These are phyloP conservation scores for Molossus alvarezi DNA, from an alignment of 2,797 vertebrate species.

Conservation along the genomic window DNA sequence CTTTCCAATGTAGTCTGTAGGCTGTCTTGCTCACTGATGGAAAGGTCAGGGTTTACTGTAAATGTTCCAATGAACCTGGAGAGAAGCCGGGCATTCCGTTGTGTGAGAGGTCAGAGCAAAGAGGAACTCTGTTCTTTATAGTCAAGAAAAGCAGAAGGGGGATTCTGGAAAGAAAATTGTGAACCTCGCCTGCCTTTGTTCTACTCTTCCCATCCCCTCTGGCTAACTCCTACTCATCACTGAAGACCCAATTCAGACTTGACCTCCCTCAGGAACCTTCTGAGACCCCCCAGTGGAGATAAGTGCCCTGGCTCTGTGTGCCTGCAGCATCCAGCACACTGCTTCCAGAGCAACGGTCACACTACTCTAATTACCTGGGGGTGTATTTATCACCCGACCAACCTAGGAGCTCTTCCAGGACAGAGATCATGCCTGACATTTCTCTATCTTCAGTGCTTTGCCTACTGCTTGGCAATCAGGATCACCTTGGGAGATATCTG, in stretches of 20 bases:
- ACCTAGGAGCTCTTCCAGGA: not conserved
- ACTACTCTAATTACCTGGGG: not conserved
- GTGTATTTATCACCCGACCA: not conserved
- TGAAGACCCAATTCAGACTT: not conserved
- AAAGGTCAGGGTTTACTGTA: conserved; percentile 93
- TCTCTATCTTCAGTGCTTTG: not conserved
- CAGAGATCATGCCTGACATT: not conserved
- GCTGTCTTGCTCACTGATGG: conserved; percentile 88
- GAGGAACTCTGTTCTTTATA: not conserved
- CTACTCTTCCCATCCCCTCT: not conserved
- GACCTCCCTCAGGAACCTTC: not conserved
- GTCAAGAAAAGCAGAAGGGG: not conserved
- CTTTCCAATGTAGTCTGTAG: conserved; percentile 91
- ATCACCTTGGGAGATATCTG: no score
- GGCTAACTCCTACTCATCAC: not conserved
- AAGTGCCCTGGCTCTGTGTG: not conserved
- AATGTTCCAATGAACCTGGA: conserved; percentile 96
- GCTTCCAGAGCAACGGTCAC: not conserved
- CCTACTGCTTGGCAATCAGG: not conserved
- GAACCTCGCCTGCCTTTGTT: not conserved
- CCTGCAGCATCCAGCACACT: no score
- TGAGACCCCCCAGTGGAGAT: not conserved
- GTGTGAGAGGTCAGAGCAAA: not conserved
- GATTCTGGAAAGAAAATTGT: not conserved
- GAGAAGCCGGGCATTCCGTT: conserved; percentile 38